These are phyloP conservation scores for Alcedo quadribrachys DNA, from an alignment of 2,797 vertebrate species.

Conservation along the genomic window DNA sequence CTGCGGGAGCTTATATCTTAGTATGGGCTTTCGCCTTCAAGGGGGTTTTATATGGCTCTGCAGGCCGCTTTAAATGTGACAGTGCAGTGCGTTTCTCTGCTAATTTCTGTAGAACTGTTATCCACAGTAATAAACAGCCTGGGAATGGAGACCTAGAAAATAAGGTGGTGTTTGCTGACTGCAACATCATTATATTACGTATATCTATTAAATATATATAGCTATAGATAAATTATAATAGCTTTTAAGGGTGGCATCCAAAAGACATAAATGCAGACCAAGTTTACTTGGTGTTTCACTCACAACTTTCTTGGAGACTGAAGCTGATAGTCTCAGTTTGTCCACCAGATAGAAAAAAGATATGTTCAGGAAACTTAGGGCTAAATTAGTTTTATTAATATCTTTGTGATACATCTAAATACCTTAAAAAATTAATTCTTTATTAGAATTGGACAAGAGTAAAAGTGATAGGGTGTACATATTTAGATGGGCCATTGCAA, in stretches of 20 bases:
- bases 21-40: rapidly evolving
- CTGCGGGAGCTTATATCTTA: rapidly evolving
- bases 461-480: background rate
- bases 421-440: background rate
- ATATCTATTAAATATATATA: rapidly evolving
- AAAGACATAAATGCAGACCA: background rate
- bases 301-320: background rate
- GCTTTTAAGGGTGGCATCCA: background rate
- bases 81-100: rapidly evolving
- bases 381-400: background rate
- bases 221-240: rapidly evolving
- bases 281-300: background rate
- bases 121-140: rapidly evolving
- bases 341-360: background rate
- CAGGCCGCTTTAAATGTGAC: rapidly evolving
- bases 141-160: background rate
- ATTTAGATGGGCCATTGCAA: background rate
- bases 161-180: background rate
- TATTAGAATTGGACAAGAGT: background rate
- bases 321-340: background rate
- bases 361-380: rapidly evolving
- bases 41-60: rapidly evolving
- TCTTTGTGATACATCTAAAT: background rate
- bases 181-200: background rate
- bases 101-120: background rate